These are phyloP conservation scores for Chrysomela aeneicollis DNA, from an alignment of 2,888 invertebrate species.

Conservation along the genomic window DNA sequence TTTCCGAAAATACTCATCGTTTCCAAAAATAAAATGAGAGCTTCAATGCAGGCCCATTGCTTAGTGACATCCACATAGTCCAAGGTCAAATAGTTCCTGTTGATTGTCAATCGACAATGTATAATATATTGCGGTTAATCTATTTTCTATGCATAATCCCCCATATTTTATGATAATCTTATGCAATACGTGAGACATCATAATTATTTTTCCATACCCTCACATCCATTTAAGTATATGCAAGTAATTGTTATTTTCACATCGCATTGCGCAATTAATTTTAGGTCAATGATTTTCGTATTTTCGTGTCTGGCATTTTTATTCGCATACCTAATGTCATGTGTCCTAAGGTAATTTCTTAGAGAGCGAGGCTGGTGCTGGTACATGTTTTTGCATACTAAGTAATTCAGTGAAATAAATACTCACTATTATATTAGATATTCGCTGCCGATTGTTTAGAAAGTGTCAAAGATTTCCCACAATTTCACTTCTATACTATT, in stretches of 20 bases:
- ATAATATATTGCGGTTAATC: constrained; percentile 4
- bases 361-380: not conserved
- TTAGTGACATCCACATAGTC: not conserved
- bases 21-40: not conserved
- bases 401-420: not conserved
- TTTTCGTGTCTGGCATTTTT: constrained; percentile 29
- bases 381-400: not conserved
- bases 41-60: not conserved
- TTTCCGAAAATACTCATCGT: too few species aligned
- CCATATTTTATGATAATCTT: constrained; percentile 3
- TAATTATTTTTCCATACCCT: not conserved
- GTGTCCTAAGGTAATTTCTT: constrained; percentile 1
- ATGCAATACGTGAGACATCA: constrained; percentile 2
- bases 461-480: constrained; percentile 1
- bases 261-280: constrained; percentile 25
- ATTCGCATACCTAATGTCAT: constrained; percentile 12
- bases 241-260: not conserved
- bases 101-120: not conserved
- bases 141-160: constrained; percentile 10
- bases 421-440: too few species aligned
- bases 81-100: constrained; percentile 3
- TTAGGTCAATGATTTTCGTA: constrained; percentile 33
- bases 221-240: not conserved
- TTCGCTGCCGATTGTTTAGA: not conserved
- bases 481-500: not conserved